Percentiles rank a stretch among this genome's conserved stretches.
These are phyloP conservation scores for Calameuta filiformis DNA, from an alignment of 2,888 invertebrate species.

Conservation along the genomic window DNA sequence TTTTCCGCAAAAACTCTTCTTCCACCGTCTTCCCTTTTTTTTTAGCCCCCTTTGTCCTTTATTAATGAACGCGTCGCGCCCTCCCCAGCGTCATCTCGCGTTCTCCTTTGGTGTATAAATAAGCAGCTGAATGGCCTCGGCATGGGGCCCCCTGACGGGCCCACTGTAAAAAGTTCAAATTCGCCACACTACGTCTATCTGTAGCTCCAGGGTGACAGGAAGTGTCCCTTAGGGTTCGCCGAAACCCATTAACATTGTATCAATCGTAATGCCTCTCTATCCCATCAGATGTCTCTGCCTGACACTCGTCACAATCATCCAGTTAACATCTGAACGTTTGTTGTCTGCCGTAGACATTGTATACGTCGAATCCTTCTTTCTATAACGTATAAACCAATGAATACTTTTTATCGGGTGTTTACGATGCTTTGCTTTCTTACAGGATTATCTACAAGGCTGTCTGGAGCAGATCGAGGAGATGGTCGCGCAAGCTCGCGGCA, in stretches of 20 bases:
- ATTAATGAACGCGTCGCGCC: slow-evolving; percentile 1
- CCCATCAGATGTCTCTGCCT: neutral
- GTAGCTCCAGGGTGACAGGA: neutral
- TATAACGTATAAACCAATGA: neutral
- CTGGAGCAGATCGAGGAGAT: slow-evolving; percentile 84
- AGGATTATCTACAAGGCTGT: slow-evolving; percentile 86
- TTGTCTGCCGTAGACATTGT: neutral
- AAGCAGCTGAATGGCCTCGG: slow-evolving; percentile 48
- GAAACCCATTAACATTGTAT: neutral
- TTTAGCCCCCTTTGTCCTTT: slow-evolving; percentile 1
- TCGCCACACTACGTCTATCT: neutral
- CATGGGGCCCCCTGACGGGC: slow-evolving; percentile 44
- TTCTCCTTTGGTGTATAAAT: slow-evolving; percentile 33
- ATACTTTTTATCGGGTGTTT: slow-evolving; percentile 6
- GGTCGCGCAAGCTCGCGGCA: slow-evolving; percentile 70
- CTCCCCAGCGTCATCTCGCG: neutral
- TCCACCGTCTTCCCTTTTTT: neutral
- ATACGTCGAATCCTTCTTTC: neutral
- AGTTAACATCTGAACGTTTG: no score
- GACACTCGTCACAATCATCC: no score
- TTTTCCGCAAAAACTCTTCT: slow-evolving; percentile 34
- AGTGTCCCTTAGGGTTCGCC: neutral
- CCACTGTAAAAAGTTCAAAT: slow-evolving; percentile 28
- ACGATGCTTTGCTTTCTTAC: slow-evolving; percentile 51
- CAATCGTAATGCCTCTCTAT: neutral